Base-by-base conservation (phyloP, 2,797 vertebrate species). In the Coregonus suidteri region DNA sequence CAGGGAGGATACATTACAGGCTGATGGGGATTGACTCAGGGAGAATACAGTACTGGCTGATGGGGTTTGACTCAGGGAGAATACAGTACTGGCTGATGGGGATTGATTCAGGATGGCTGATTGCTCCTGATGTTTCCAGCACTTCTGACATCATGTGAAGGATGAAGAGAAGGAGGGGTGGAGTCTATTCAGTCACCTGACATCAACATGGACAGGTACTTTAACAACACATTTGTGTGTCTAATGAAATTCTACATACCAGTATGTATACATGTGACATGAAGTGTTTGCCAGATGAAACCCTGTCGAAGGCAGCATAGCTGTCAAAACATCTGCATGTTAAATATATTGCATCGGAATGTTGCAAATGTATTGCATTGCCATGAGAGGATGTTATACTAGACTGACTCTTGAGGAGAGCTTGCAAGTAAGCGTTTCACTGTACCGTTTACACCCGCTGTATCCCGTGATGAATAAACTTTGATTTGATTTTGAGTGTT, bases 111-210 rank as follows among this genome's bases (percentile, higher is more conserved):
- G 51, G 65, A 67, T 67, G 31, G 15, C 25, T n/a, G 30, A 6
- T 18, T 37, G 34, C n/a, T 25, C 59, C 41, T 73, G 54, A 66
- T 66, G 65, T 54, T 30, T 75, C 80, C 77, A 64, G 62, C 52
- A 71, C 31, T 25, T 78, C 62, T 76, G 74, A 82, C 77, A 81
- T 82, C 83, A 90, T 88, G 83, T 87, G 83, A 86, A 70, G 65
- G 77, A 76, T 72, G 68, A 88, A 87, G 88, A 84, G 83, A 73
- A 71, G 79, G 6, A 75, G 54, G 68, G 64, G 75, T 37, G 59
- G 59, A 64, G 9, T 64, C 59, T 20, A 7, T n/a, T 59, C 56
- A 59, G 56, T 54, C 16, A 18, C 56, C 56, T 25, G 59, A 64
- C 59, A 11, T 64, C 59, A 9, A 2, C 41, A 64, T 25, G 6